These are phyloP conservation scores for Psephotus haematonotus DNA, from an alignment of 2,113 vertebrate genomes.

Conservation along the genomic window DNA sequence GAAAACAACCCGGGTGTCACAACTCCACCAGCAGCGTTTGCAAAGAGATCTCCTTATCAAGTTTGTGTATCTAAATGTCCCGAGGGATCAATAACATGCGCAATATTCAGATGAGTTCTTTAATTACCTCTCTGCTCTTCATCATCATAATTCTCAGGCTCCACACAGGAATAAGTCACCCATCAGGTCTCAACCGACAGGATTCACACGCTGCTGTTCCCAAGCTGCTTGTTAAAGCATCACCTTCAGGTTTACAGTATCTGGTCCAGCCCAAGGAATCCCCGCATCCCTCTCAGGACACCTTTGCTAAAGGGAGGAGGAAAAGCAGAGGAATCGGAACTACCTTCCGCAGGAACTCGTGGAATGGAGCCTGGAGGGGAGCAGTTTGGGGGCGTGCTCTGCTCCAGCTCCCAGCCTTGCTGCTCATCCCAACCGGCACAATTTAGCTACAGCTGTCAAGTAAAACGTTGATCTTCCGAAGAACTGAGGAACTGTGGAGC, in stretches of 20 bases:
- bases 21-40: neutral
- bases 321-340: neutral
- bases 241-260: neutral
- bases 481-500: neutral
- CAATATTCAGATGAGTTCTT: neutral
- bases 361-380: neutral
- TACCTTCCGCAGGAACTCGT: neutral
- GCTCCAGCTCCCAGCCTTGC: neutral
- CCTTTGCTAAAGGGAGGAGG: neutral
- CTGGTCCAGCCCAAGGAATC: neutral
- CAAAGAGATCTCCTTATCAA: neutral
- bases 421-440: rapidly evolving
- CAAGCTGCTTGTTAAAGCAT: neutral
- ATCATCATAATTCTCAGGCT: neutral
- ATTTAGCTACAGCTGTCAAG: no score
- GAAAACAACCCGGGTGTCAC: neutral
- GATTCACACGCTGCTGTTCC: neutral
- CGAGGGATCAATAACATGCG: neutral
- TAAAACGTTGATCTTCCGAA: neutral
- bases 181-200: neutral
- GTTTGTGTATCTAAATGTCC: neutral
- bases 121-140: neutral
- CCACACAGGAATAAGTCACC: neutral
- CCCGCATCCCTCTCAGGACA: neutral
- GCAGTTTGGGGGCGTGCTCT: rapidly evolving